Evolutionary conservation across 64 coral and sea anemone species (phyloP), one percentile per base, ranked within the genome.

Genomic region (Actinia tenebrosa): DNA sequence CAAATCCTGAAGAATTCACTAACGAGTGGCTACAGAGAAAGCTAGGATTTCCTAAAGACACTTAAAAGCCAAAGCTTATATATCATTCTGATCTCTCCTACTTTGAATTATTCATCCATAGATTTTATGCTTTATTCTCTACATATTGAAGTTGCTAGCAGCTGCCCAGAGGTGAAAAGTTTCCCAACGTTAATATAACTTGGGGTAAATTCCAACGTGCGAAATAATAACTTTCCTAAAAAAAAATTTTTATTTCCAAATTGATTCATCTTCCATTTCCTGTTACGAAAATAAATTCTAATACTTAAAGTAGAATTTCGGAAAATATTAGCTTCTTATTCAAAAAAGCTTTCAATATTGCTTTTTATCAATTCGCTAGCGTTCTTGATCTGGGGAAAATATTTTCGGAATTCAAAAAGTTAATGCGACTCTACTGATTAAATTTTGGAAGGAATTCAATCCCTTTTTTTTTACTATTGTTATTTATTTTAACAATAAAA

Each of bases 241-340:
- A 14, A 11, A 2, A 11, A 10, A 11, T 58, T 13, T 58, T 11
- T 75, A 42, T 75, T 75, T 16, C 11, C n/a, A 75, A 43, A 75
- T 66, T 66, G 18, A 66, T 19, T 58, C 63, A 50, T 75, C 69
- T 30, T 75, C 42, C 69, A 75, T 75, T 75, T 75, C 69, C 69
- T 75, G 9, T 43, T 42, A 37, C 0, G 27, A 43, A 18, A 42
- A 30, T 10, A 75, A 75, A 30, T 30, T 75, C 22, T 42, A 27
- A n/a, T 20, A 23, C 69, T 75, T 30, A 14, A 75, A 75, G 69
- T 37, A 15, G 69, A 75, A 75, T 27, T 75, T 26, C 69, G 69
- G 69, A 42, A 75, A 11, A 9, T 75, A 75, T 75, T 42, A 75
- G 69, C 69, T 75, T 14, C 69, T 75, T 42, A 75, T 42, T 3